Percentiles rank a stretch among this genome's conserved stretches.
Conservation (phyloP, 1,140 invertebrate species). For the Drosophila murphyi region DNA sequence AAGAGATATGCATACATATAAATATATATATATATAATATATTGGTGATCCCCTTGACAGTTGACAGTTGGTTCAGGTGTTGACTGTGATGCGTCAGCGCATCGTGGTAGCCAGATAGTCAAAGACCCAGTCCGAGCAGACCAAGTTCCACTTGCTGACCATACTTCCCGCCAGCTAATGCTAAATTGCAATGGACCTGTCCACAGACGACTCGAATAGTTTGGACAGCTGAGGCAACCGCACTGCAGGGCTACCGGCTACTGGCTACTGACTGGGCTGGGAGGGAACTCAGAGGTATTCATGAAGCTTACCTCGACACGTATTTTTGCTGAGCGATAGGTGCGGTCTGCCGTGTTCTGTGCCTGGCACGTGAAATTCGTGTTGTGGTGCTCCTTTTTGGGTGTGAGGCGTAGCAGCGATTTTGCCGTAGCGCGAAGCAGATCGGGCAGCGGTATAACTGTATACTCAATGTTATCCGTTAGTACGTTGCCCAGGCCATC, state of each 20-base stretch:
- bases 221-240: neutral
- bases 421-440: conserved; percentile 89
- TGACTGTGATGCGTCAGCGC: conserved; percentile 59
- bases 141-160: neutral
- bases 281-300: neutral
- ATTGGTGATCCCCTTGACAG: neutral
- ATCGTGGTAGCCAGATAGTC: conserved; percentile 49
- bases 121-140: conserved; percentile 16
- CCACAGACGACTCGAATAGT: too few species aligned
- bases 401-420: conserved; percentile 89
- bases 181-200: conserved; percentile 32
- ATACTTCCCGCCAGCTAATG: neutral
- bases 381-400: conserved; percentile 91
- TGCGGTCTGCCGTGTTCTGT: conserved; percentile 89
- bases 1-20: too few species aligned
- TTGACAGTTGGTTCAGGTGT: conserved; percentile 67
- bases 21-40: too few species aligned
- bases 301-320: conserved; percentile 86
- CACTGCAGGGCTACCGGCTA: neutral
- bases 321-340: conserved; percentile 88
- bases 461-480: conserved; percentile 87
- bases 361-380: conserved; percentile 92
- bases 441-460: conserved; percentile 87
- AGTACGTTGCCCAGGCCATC: conserved; percentile 89
- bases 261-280: too few species aligned